phyloP scores from a whole-genome alignment of 2,113 vertebrate genomes.

The Sinocyclocheilus anophthalmus region DNA sequence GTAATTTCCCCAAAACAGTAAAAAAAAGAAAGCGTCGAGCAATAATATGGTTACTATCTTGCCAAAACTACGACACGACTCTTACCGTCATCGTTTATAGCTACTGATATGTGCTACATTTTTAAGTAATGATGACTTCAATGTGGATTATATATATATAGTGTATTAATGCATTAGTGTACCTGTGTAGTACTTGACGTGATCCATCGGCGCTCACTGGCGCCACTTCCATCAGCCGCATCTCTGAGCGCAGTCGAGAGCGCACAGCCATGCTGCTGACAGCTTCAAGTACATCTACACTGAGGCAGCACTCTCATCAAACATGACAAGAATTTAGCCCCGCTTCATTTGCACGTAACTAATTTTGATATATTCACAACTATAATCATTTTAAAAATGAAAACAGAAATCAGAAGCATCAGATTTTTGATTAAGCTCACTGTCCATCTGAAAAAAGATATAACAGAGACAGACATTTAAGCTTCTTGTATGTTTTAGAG shows the following conservation, averaged over 20 bases:
- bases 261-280: slow-evolving; percentile 36
- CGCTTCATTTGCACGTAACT: neutral
- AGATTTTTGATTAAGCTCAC: neutral
- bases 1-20: too few relatives aligned
- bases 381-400: neutral
- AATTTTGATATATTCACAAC: neutral
- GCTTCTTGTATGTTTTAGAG: neutral
- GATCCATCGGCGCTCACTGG: slow-evolving; percentile 75
- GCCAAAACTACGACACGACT: too few relatives aligned
- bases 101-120: neutral
- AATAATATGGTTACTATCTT: too few relatives aligned
- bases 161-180: slow-evolving; percentile 35
- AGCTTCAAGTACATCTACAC: slow-evolving; percentile 23
- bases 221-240: slow-evolving; percentile 79
- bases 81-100: neutral
- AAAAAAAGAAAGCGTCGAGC: neutral
- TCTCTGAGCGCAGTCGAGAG: slow-evolving; percentile 67
- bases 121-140: neutral
- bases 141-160: neutral
- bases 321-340: neutral
- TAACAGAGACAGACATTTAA: neutral
- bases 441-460: neutral
- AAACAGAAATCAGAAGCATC: neutral
- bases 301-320: neutral
- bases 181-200: slow-evolving; percentile 60